These are phyloP conservation scores for Papilio polytes DNA, from an alignment of 1,140 invertebrate genomes.

Conservation along the genomic window DNA sequence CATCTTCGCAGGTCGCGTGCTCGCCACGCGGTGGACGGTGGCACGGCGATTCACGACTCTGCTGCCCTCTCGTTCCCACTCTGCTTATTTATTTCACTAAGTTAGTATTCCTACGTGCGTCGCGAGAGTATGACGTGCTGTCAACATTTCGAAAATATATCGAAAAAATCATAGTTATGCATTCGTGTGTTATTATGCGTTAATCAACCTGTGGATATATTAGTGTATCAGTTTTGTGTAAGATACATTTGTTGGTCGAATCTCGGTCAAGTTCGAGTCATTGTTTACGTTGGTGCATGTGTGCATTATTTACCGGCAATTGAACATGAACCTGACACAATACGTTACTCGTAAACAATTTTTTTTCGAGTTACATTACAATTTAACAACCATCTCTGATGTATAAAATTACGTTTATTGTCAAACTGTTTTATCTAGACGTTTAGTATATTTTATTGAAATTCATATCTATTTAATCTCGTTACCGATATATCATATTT, in stretches of 20 bases:
- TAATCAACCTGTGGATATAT: constrained; percentile 42
- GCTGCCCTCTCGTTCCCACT: constrained; percentile 67
- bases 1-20: constrained; percentile 50
- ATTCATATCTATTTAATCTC: constrained; percentile 33
- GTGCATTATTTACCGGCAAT: constrained; percentile 44
- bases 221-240: constrained; percentile 8
- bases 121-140: constrained; percentile 67
- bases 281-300: constrained; percentile 67
- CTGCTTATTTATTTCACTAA: constrained; percentile 69
- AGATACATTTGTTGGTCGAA: constrained; percentile 46
- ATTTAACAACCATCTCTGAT: not conserved
- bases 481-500: constrained; percentile 26
- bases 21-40: constrained; percentile 50
- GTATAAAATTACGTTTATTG: not conserved
- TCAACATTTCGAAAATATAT: constrained; percentile 54
- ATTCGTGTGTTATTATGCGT: constrained; percentile 52
- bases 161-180: constrained; percentile 58
- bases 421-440: constrained; percentile 24
- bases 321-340: constrained; percentile 45
- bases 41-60: constrained; percentile 51
- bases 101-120: constrained; percentile 68
- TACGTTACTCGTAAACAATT: constrained; percentile 58
- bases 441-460: constrained; percentile 29
- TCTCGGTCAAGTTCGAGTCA: constrained; percentile 49
- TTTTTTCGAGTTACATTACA: not conserved